Conservation (phyloP, 2,888 invertebrate species). For the Villa cingulata region DNA sequence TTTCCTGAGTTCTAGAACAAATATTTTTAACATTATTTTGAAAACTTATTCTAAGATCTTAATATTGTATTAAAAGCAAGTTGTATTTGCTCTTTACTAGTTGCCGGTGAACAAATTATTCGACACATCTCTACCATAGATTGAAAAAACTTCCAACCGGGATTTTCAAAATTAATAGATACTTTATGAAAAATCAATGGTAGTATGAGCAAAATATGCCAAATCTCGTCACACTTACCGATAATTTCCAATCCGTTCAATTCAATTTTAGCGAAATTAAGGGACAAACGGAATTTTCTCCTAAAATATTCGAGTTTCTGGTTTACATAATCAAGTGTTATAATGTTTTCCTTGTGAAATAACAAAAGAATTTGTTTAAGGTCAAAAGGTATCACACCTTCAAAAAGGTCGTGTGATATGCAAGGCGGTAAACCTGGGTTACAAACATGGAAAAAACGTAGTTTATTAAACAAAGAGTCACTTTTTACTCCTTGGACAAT, state of each 20-base stretch:
- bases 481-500: conserved; percentile 1
- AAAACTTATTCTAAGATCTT: no score
- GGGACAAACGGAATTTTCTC: conserved; percentile 1
- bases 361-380: conserved; percentile 15
- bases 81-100: background rate
- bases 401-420: background rate
- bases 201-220: background rate
- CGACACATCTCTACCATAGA: background rate
- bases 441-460: no score
- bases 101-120: background rate
- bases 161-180: background rate
- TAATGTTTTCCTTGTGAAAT: background rate
- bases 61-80: no score
- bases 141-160: background rate
- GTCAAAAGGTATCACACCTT: conserved; percentile 15
- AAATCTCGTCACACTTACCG: conserved; percentile 2
- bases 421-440: background rate
- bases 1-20: no score
- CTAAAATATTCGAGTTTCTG: background rate
- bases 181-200: background rate
- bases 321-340: background rate
- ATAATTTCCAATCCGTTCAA: background rate
- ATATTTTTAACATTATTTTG: no score
- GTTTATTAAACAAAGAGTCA: no score
- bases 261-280: conserved; percentile 1